Percentiles rank a stretch among this genome's conserved stretches.
phyloP scores from a whole-genome alignment of 2,888 invertebrate genomes.

The Heliconius ismenius region DNA sequence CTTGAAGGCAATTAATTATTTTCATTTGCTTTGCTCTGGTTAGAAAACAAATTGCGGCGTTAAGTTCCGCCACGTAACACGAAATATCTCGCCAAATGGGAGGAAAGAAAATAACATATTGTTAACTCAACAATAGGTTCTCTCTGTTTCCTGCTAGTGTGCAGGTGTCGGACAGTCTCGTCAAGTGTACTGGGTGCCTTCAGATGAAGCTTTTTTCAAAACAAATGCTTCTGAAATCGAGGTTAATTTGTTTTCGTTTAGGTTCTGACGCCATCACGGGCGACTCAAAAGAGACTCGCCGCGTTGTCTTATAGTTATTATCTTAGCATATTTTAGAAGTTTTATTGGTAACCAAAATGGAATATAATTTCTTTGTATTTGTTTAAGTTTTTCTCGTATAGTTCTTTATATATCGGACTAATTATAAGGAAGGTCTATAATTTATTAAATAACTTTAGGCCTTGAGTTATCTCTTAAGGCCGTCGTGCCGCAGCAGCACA shows the following conservation, averaged over 20 bases:
- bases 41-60: background rate
- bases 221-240: constrained; percentile 28
- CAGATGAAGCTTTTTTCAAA: constrained; percentile 22
- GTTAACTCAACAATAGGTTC: background rate
- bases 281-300: background rate
- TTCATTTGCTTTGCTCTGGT: background rate
- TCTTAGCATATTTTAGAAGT: background rate
- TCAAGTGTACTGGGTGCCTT: constrained; percentile 29
- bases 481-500: too few species aligned
- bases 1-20: background rate
- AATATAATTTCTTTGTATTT: background rate
- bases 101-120: too few species aligned
- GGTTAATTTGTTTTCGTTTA: constrained; percentile 24
- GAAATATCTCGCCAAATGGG: background rate
- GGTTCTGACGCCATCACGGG: background rate
- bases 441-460: too few species aligned
- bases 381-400: background rate
- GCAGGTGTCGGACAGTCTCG: constrained; percentile 34
- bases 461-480: too few species aligned
- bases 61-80: background rate
- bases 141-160: background rate
- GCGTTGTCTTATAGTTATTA: background rate
- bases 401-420: background rate
- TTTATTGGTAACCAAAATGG: background rate
- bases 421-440: too few species aligned